Base-by-base conservation (phyloP, 2,113 vertebrate genomes). In the Amphiprion ocellaris region DNA sequence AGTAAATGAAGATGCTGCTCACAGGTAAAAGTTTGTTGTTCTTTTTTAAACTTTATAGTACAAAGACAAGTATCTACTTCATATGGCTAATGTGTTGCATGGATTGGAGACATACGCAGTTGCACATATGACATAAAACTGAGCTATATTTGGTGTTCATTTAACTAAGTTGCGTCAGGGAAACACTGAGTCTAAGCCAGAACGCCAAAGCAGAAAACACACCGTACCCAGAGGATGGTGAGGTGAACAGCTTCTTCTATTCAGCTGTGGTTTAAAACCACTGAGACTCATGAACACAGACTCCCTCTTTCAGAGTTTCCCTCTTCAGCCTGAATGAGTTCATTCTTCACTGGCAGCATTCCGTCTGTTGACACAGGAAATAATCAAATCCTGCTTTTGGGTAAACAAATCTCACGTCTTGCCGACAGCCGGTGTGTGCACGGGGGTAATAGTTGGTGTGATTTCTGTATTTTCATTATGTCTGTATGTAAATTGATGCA, bases 331-430 rank as follows among this genome's bases (percentile, higher is more conserved):
- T 83, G 83, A 92, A 90, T 83, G 71, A 79, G 66, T 68, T 82
- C 63, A 77, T 92, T 92, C 82, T 85, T 87, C 67, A 63, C 68
- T 4, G 50, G 69, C 81, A 75, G 66, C 41, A 39, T 63, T 60
- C 47, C 52, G 55, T 67, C 74, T 76, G 77, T 87, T 79, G 24
- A 74, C 5, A 59, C 64, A 87, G 81, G 76, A 88, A 89, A 77
- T 68, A 19, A 39, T 82, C 65, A 83, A 86, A 84, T 82, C 69
- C 67, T 78, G 24, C 53, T 72, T 86, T 76, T 71, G 47, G 78
- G 66, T 82, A 86, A 90, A 82, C 71, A 76, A 77, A 83, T 84
- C 19, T 63, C n/a, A 7, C 10, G 2, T 17, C 23, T 53, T 58
- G 37, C 52, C 56, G 53, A 54, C 67, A 75, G 30, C 63, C 46